Percentiles rank a stretch among this genome's conserved stretches.
These are phyloP conservation scores for Gymnopithys bicolor DNA, from an alignment of 2,797 vertebrate species.

Conservation along the genomic window DNA sequence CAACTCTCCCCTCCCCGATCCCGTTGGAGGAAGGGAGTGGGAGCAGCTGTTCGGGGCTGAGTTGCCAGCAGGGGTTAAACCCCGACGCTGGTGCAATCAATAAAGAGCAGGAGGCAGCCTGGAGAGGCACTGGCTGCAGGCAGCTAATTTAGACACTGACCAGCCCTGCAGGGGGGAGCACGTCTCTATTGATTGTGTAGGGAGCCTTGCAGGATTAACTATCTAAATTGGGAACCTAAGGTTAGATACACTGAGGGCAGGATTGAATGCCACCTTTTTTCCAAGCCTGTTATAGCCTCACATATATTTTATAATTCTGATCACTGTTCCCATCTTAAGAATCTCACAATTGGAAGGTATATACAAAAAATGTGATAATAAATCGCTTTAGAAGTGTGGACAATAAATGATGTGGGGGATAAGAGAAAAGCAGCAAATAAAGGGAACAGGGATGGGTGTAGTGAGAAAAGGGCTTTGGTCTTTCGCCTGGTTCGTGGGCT, in stretches of 20 bases:
- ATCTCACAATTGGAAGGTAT: not conserved
- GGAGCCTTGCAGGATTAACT: not conserved
- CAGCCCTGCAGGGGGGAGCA: not conserved
- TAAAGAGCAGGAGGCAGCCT: not conserved
- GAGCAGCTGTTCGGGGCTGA: fast-evolving
- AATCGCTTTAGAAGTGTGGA: not conserved
- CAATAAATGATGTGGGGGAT: not conserved
- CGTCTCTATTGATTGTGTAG: not conserved
- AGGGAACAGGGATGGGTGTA: not conserved
- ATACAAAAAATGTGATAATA: not conserved
- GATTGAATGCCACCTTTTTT: not conserved
- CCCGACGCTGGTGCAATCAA: fast-evolving
- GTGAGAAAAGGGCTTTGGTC: not conserved
- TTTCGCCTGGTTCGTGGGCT: not conserved
- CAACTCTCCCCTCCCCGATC: not conserved
- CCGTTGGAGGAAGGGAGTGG: not conserved
- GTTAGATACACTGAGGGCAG: not conserved
- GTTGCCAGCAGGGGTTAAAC: not conserved
- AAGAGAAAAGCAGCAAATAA: not conserved
- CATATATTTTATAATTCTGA: not conserved
- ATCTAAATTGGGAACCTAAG: not conserved
- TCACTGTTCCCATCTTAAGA: not conserved
- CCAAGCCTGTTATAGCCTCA: not conserved
- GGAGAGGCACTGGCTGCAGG: not conserved
- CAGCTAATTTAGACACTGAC: not conserved